These are phyloP conservation scores for Galeruca laticollis DNA, from an alignment of 2,888 invertebrate genomes.

Conservation along the genomic window DNA sequence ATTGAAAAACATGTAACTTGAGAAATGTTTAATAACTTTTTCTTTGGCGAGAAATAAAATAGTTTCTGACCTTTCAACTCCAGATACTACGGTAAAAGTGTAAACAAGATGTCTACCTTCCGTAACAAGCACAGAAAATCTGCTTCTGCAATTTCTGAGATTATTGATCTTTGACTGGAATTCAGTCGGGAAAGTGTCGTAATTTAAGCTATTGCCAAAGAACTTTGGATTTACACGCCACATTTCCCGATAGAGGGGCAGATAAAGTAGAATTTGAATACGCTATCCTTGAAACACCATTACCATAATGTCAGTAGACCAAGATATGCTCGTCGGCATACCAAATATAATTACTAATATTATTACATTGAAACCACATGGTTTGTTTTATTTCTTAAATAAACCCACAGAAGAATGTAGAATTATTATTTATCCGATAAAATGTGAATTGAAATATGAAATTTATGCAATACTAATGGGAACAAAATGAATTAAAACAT, in stretches of 20 bases:
- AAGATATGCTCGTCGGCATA: background rate
- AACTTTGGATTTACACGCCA: background rate
- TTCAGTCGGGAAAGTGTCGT: background rate
- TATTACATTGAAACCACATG: background rate
- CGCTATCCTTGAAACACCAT: background rate
- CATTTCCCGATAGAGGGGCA: background rate
- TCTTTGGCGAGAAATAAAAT: too few relatives aligned
- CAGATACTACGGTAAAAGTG: too few relatives aligned
- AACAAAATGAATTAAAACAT: too few relatives aligned
- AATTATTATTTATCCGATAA: too few relatives aligned
- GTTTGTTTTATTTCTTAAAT: background rate
- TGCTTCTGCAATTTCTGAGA: background rate
- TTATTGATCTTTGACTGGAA: background rate
- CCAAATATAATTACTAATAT: background rate
- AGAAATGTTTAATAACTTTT: too few relatives aligned
- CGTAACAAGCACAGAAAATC: background rate
- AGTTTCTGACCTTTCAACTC: too few relatives aligned
- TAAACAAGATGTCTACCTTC: too few relatives aligned
- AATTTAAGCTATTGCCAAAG: background rate
- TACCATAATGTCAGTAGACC: background rate
- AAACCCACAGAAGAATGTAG: too few relatives aligned
- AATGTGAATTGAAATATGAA: too few relatives aligned
- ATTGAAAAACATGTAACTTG: too few relatives aligned
- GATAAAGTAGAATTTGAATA: background rate
- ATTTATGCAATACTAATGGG: too few relatives aligned